Percentiles rank a stretch among this genome's conserved stretches.
Conservation (phyloP, 2,888 invertebrate genomes). For the Muscina levida region DNA sequence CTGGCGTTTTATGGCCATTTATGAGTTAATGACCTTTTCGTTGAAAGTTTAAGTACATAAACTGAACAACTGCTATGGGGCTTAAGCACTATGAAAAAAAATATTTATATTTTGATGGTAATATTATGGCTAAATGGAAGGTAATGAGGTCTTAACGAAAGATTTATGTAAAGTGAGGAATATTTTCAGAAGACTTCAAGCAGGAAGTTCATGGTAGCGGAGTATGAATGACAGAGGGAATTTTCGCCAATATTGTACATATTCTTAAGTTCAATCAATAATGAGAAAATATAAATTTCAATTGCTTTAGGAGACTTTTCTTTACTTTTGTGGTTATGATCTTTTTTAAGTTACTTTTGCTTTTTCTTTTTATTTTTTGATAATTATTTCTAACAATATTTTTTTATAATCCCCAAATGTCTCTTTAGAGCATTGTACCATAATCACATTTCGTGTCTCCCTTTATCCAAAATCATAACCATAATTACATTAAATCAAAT, state of each 20-base stretch:
- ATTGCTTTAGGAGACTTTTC: too few relatives aligned
- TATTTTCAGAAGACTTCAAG: neutral
- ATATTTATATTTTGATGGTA: too few relatives aligned
- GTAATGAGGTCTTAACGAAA: conserved; percentile 14
- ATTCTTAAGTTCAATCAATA: too few relatives aligned
- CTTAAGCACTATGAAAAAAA: too few relatives aligned
- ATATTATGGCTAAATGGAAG: neutral
- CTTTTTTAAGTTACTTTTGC: neutral
- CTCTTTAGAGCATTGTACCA: too few relatives aligned
- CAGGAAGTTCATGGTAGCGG: too few relatives aligned
- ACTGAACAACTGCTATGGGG: neutral
- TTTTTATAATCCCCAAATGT: neutral
- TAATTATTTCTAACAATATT: neutral
- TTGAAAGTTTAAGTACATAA: conserved; percentile 24
- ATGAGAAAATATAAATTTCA: too few relatives aligned
- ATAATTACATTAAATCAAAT: conserved; percentile 50
- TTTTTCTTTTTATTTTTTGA: neutral
- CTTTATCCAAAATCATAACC: conserved; percentile 33
- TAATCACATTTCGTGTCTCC: neutral
- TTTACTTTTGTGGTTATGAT: neutral
- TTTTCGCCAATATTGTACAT: too few relatives aligned
- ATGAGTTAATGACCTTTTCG: conserved; percentile 61
- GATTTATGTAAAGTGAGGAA: neutral
- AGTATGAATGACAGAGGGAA: neutral
- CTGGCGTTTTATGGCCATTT: conserved; percentile 47